Conservation (phyloP, 2,888 invertebrate genomes). For the Eristalis pertinax region DNA sequence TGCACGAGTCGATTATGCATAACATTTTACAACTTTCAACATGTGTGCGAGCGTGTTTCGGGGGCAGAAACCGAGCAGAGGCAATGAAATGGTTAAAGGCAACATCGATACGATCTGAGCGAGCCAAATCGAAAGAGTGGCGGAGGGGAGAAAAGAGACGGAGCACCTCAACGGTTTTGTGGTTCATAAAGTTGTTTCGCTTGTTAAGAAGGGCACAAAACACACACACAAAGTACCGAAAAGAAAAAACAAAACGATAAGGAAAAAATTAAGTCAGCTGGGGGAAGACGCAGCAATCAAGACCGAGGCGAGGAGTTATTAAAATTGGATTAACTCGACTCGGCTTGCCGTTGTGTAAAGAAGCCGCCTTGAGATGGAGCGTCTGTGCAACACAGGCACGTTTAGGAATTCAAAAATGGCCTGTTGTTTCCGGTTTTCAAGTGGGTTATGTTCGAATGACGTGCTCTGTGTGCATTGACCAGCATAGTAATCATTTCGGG, state of each 20-base stretch:
- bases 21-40: conserved; percentile 63
- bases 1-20: conserved; percentile 69
- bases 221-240: background rate
- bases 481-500: background rate
- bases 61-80: background rate
- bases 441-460: background rate
- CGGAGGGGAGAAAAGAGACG: conserved; percentile 28
- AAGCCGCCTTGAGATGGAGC: background rate
- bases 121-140: background rate
- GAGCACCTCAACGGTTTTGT: conserved; percentile 50
- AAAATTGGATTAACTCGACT: conserved; percentile 68
- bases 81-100: conserved; percentile 32
- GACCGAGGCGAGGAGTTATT: conserved; percentile 51
- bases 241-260: too few relatives aligned
- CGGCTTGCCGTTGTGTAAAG: conserved; percentile 8
- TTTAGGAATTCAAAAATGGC: background rate
- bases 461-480: background rate
- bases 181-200: conserved; percentile 69
- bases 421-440: background rate
- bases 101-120: conserved; percentile 63
- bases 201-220: conserved; percentile 39
- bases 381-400: too few relatives aligned
- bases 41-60: conserved; percentile 19
- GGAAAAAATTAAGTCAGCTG: background rate
- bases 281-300: conserved; percentile 44